Conservation (phyloP, 2,888 invertebrate species). For the Mesorhabditis spiculigera region DNA sequence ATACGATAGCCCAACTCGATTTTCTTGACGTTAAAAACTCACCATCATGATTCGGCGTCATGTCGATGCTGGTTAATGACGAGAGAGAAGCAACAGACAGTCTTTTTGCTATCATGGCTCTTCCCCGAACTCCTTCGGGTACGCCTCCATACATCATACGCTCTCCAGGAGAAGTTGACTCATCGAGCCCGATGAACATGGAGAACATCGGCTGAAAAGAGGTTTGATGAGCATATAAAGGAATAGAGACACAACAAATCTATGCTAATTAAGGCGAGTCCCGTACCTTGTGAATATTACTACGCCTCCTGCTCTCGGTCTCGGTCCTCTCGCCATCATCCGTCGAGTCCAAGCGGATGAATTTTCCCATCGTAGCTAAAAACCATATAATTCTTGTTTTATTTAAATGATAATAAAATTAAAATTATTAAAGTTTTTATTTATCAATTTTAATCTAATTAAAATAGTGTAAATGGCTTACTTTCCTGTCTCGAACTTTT, state of each 20-base stretch:
- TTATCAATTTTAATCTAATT: background rate
- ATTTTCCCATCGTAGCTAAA: slow-evolving; percentile 32
- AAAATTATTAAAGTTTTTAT: too few species aligned
- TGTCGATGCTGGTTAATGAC: slow-evolving; percentile 53
- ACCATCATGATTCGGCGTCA: slow-evolving; percentile 27
- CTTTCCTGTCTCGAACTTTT: slow-evolving; percentile 1
- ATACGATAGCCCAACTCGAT: background rate
- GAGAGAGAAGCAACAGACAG: slow-evolving; percentile 52
- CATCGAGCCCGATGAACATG: slow-evolving; percentile 48
- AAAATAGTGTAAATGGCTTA: background rate
- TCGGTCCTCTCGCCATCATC: slow-evolving; percentile 8
- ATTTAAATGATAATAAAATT: background rate
- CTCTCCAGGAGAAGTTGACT: slow-evolving; percentile 9
- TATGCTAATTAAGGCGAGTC: background rate
- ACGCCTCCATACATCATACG: slow-evolving; percentile 2
- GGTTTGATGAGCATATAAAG: too few species aligned
- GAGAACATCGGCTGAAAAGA: slow-evolving; percentile 48
- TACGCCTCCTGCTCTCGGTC: background rate
- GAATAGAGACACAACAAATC: too few species aligned
- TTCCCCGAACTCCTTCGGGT: slow-evolving; percentile 17
- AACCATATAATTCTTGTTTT: slow-evolving; percentile 1
- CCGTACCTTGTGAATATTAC: background rate
- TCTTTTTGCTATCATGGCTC: slow-evolving; percentile 43
- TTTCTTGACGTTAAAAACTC: background rate
- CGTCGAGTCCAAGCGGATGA: slow-evolving; percentile 40